A percentile compares a stretch with the other conserved stretches of the same genome.
These are phyloP conservation scores for Patella ulyssiponensis DNA, from an alignment of 2,888 invertebrate species.

Conservation along the genomic window DNA sequence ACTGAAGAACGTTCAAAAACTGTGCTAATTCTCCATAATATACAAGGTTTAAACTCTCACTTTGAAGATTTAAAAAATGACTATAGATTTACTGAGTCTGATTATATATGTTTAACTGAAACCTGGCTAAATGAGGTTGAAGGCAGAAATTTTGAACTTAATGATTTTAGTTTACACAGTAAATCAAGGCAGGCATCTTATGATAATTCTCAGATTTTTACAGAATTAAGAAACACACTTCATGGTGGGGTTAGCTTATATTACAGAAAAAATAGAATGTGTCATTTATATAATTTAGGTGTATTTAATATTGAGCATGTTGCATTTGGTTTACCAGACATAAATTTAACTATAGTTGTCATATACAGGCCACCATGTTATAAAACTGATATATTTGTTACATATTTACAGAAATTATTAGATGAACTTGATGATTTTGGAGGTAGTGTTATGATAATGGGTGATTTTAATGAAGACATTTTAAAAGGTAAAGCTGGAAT, in stretches of 20 bases:
- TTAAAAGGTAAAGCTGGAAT: too few relatives aligned
- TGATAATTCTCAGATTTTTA: conserved; percentile 8
- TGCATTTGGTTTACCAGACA: too few relatives aligned
- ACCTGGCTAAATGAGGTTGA: conserved; percentile 22
- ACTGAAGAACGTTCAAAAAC: background rate
- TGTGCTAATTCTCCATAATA: conserved; percentile 26
- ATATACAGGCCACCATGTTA: too few relatives aligned
- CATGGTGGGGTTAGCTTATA: conserved; percentile 26
- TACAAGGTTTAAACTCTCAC: conserved; percentile 25
- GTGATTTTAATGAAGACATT: too few relatives aligned
- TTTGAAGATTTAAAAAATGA: conserved; percentile 21
- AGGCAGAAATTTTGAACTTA: background rate
- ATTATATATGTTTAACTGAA: conserved; percentile 29
- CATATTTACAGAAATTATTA: too few relatives aligned
- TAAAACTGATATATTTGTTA: too few relatives aligned
- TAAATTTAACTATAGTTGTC: too few relatives aligned
- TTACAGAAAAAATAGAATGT: too few relatives aligned
- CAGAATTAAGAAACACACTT: background rate
- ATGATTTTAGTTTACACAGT: conserved; percentile 24
- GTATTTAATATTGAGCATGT: too few relatives aligned
- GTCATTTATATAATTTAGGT: too few relatives aligned
- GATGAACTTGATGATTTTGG: too few relatives aligned
- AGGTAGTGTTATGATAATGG: too few relatives aligned
- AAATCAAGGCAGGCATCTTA: conserved; percentile 14
- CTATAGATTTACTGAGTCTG: conserved; percentile 10